Percentiles rank a stretch among this genome's conserved stretches.
These are phyloP conservation scores for Halcyon chelicuti DNA, from an alignment of 2,797 vertebrate genomes.

Conservation along the genomic window DNA sequence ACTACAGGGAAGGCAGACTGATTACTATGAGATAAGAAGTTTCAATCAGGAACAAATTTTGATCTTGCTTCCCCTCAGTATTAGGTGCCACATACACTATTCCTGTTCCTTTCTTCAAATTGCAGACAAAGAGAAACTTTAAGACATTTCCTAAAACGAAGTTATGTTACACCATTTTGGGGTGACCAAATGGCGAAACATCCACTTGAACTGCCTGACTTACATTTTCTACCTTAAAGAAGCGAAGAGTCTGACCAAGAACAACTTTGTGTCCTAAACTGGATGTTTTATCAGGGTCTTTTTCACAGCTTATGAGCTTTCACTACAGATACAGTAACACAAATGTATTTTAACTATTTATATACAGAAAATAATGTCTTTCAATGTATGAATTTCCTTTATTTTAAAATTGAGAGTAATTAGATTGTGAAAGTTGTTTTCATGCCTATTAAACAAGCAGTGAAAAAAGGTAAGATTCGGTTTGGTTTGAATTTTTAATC, in stretches of 20 bases:
- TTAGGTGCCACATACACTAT: not conserved
- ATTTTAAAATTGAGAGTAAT: not conserved
- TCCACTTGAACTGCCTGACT: not conserved
- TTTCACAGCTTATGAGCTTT: not conserved
- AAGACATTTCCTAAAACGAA: not conserved
- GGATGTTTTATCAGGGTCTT: not conserved
- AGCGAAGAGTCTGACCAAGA: not conserved
- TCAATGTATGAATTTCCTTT: not conserved
- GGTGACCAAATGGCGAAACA: not conserved
- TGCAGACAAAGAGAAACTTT: not conserved
- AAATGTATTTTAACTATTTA: not conserved
- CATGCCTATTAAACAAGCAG: not conserved
- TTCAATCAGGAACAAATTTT: not conserved
- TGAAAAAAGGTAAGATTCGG: not conserved
- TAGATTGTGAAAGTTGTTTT: not conserved
- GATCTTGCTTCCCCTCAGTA: not conserved
- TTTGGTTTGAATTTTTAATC: not conserved
- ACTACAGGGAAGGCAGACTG: not conserved
- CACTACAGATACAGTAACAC: not conserved
- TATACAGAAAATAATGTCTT: not conserved
- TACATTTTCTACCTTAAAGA: not conserved
- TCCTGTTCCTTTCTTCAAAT: not conserved
- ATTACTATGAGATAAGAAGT: not conserved
- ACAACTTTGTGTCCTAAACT: not conserved
- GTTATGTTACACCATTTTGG: not conserved